phyloP scores from a whole-genome alignment of 2,797 vertebrate genomes.

The Nannoperca obscura region DNA sequence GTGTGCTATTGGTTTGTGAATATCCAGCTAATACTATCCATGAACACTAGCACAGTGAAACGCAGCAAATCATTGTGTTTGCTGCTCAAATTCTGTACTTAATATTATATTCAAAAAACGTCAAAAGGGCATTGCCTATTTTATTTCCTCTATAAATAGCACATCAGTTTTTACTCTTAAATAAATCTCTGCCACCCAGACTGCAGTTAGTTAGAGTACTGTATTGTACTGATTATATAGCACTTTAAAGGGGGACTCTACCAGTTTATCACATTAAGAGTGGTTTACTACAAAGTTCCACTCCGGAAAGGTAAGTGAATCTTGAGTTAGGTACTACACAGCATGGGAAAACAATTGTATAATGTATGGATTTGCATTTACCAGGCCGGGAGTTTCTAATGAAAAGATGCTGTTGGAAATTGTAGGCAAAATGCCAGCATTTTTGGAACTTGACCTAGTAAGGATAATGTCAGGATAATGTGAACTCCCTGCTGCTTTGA shows the following conservation, averaged over 20 bases:
- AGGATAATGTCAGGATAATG: neutral
- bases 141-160: neutral
- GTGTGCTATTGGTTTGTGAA: constrained; percentile 12
- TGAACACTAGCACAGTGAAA: constrained; percentile 1
- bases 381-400: neutral
- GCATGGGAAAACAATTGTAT: neutral
- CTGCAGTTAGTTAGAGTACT: neutral
- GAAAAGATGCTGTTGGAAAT: neutral
- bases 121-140: neutral
- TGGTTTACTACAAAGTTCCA: neutral
- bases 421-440: neutral
- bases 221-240: neutral
- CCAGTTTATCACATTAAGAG: neutral
- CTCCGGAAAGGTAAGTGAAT: neutral
- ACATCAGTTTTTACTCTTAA: neutral
- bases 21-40: neutral
- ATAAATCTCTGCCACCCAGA: neutral
- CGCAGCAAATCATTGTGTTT: neutral
- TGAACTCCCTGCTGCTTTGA: neutral
- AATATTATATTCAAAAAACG: neutral
- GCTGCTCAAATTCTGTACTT: neutral
- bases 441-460: neutral
- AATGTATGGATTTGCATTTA: neutral
- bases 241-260: neutral
- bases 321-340: neutral